phyloP scores from a whole-genome alignment of 2,113 vertebrate genomes.

The Xiphophorus couchianus region DNA sequence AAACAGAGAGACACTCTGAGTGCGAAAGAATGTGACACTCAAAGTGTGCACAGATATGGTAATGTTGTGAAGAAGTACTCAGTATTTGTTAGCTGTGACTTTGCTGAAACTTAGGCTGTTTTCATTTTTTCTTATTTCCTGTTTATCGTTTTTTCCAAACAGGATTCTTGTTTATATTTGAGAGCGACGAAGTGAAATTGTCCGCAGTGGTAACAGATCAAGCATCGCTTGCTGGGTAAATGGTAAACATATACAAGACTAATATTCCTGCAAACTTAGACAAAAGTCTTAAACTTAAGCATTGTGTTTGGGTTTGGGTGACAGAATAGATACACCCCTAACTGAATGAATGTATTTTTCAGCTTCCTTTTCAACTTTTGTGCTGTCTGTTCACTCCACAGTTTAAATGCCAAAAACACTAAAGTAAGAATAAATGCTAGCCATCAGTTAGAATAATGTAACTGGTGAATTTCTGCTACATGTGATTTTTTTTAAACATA shows the following conservation, averaged over 20 bases:
- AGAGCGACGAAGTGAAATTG: too few species aligned
- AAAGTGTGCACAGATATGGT: neutral
- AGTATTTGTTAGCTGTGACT: too few species aligned
- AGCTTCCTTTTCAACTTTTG: neutral
- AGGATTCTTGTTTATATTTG: too few species aligned
- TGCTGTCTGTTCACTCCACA: neutral
- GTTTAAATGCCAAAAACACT: neutral
- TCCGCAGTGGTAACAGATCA: too few species aligned
- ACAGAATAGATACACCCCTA: neutral
- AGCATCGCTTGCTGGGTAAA: too few species aligned
- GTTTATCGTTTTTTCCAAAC: too few species aligned
- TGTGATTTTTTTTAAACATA: too few species aligned
- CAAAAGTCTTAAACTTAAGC: neutral
- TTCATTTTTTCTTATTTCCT: too few species aligned
- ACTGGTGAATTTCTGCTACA: neutral
- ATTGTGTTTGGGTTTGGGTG: neutral
- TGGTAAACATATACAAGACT: neutral
- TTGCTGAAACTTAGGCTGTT: too few species aligned
- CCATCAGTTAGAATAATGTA: neutral
- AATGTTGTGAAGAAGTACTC: neutral
- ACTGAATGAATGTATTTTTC: neutral
- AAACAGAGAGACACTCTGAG: constrained; percentile 11
- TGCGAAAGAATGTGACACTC: neutral
- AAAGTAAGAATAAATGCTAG: too few species aligned
- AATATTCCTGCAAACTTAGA: neutral